Evolutionary conservation across 2,888 invertebrate genomes (phyloP), one percentile per base, ranked within the genome.

Genomic region (Gortyna flavago): DNA sequence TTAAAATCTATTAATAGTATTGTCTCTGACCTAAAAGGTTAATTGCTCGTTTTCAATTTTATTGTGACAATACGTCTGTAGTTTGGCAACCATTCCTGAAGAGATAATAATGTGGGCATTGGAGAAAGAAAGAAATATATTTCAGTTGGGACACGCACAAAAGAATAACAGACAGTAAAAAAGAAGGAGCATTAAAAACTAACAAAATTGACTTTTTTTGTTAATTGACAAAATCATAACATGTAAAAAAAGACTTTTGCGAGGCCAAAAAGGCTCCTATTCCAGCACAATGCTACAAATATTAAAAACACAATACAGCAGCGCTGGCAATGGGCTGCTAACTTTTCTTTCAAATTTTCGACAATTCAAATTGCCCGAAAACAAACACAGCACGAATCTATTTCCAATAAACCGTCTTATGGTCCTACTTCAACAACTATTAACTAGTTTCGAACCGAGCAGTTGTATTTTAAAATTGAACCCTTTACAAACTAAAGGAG

Each of bases 401-500:
- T 64, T 51, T 4, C 38, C 51, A 66, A 73, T 57, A 62, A 71
- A 59, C 29, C 35, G 16, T 16, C 59, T 70, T 35, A 71, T 62
- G 21, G n/a, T 72, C 38, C 38, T 16, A 61, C 57, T 68, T 35
- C 35, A 29, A 44, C 51, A 54, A 69, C n/a, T 51, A 62, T 13
- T 48, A 51, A 74, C 67, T 57, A 74, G 65, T 76, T 75, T 64
- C 51, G n/a, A 65, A 67, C 21, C 11, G 13, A 48, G 41, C 69
- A 64, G 73, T 51, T 71, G 51, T 48, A 48, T 57, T 62, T 74
- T 35, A 62, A 74, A 77, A 82, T 78, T 35, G 73, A 76, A 71
- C 69, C 67, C 61, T 64, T 71, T 54, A 65, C 67, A 62, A 84
- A 78, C 65, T 73, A 73, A 65, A 57, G n/a, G 64, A 72, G 70